Percentiles rank a stretch among this genome's conserved stretches.
phyloP scores from a whole-genome alignment of 2,797 vertebrate species.

The Enteromius unitaeniatus region DNA sequence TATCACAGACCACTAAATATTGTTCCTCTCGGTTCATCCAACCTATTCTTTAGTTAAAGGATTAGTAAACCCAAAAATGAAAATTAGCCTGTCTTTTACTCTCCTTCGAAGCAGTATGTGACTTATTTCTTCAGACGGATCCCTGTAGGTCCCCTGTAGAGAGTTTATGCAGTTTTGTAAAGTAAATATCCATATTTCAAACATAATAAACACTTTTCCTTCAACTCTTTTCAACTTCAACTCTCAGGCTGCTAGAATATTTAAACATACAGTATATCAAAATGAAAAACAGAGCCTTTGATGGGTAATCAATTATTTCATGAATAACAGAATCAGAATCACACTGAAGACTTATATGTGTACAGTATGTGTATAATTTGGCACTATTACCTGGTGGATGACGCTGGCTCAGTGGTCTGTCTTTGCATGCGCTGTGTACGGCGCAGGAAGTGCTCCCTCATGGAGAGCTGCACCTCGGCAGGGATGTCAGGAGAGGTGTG shows the following conservation, averaged over 20 bases:
- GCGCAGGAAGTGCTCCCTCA: constrained; percentile 93
- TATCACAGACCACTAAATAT: too few relatives aligned
- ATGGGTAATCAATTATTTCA: neutral
- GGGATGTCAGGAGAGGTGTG: constrained; percentile 98
- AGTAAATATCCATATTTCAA: too few relatives aligned
- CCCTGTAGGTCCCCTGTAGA: too few relatives aligned
- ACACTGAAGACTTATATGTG: too few relatives aligned
- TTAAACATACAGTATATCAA: neutral
- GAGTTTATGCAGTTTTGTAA: too few relatives aligned
- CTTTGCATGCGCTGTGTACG: constrained; percentile 91
- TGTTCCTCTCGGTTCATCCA: neutral
- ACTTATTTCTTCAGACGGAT: too few relatives aligned
- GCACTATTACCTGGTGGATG: constrained; percentile 88
- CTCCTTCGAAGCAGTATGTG: too few relatives aligned
- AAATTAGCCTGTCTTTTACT: too few relatives aligned
- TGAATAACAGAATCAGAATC: neutral
- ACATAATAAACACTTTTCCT: too few relatives aligned
- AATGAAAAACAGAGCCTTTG: neutral
- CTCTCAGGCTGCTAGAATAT: neutral
- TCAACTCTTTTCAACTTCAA: too few relatives aligned
- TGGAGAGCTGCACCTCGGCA: constrained; percentile 95
- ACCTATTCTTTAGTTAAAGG: neutral
- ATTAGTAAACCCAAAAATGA: too few relatives aligned
- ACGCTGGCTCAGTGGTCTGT: constrained; percentile 93
- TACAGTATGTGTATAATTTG: neutral